phyloP scores from a whole-genome alignment of 2,113 vertebrate species.

The Heteronetta atricapilla region DNA sequence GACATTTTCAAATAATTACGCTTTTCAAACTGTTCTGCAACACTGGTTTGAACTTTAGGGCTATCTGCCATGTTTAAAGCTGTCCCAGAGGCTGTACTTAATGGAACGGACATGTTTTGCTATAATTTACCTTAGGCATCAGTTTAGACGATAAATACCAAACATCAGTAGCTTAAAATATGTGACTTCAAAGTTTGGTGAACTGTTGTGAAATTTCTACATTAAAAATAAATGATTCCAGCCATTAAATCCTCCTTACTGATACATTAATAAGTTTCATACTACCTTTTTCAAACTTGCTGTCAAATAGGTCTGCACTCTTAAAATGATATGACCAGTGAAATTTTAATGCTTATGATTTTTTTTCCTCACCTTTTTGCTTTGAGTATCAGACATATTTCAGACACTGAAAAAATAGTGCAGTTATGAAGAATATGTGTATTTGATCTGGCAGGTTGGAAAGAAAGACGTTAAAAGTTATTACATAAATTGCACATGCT shows the following conservation, averaged over 20 bases:
- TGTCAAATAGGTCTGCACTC: background rate
- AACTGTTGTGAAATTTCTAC: background rate
- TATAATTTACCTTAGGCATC: background rate
- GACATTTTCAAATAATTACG: background rate
- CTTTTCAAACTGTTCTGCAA: background rate
- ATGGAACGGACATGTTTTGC: background rate
- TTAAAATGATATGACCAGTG: background rate
- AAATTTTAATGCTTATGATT: background rate
- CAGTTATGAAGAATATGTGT: background rate
- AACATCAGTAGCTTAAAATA: background rate
- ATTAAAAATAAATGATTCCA: background rate
- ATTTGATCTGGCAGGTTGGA: background rate
- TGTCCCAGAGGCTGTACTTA: background rate
- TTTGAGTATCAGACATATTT: background rate
- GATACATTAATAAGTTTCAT: background rate
- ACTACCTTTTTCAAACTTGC: background rate
- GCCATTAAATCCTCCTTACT: background rate
- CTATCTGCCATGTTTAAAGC: background rate
- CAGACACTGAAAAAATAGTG: background rate
- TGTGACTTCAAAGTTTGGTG: background rate
- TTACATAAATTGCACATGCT: constrained; percentile 43
- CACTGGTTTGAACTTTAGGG: background rate
- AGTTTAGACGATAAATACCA: background rate
- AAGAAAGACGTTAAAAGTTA: constrained; percentile 22
- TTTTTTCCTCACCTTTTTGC: background rate